Evolutionary conservation across 2,888 invertebrate species (phyloP), one percentile per base, ranked within the genome.

Genomic region (Malthinus flaveolus): DNA sequence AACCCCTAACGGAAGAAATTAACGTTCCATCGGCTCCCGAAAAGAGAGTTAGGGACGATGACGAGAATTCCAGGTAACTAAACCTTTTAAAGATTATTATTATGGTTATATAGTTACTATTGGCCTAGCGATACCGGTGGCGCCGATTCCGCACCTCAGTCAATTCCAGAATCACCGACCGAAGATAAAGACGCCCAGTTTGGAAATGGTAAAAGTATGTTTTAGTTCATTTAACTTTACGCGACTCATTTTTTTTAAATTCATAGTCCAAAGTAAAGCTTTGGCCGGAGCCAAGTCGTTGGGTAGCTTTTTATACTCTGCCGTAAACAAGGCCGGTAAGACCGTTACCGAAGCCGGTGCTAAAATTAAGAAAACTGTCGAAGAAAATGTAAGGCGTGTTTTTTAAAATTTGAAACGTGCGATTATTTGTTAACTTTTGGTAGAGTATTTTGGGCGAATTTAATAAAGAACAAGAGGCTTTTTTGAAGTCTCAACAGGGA

Each of bases 361-460:
- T 68, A 95, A 95, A 82, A 91, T 97, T 75, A 96, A 97, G 84
- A 93, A 95, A 81, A 92, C 93, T 70, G 95, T 97, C 68, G 96
- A 95, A 80, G 95, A 96, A 82, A 96, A 94, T 81, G 94, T 95
- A 80, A 89, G 91, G 87, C 6, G 13, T 23, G 9, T 42, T 53
- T 35, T 31, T 34, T 9, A 11, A 42, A 32, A 34, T 49, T 45
- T 54, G 11, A 7, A 9, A 12, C 23, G 12, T 48, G 10, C 23
- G 23, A 3, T 31, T 9, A 56, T 31, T 44, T 12, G 45, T 39
- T 48, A 44, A 45, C 23, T 46, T 39, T 44, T 65, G 62, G 23
- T 56, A 97, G 97, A 95, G 94, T 78, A 89, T 99, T 79, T 84
- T 99, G 72, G 95, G 95, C 50, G 97, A 98, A 74, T 94, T 99